phyloP scores from a whole-genome alignment of 2,888 invertebrate species.

The Nymphalis c-album region DNA sequence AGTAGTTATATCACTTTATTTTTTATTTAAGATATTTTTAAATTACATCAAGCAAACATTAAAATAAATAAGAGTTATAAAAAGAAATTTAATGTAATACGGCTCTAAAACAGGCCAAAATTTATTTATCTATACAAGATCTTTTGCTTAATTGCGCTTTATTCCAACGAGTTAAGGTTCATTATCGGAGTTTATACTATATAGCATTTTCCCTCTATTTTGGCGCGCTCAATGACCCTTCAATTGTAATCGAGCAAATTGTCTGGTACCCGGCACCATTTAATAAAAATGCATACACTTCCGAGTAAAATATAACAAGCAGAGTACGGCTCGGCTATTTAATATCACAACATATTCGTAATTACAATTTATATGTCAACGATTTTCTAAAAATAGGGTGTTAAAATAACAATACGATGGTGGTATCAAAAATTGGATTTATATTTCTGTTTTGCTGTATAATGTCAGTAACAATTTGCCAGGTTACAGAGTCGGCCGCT shows the following conservation, averaged over 20 bases:
- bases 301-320: background rate
- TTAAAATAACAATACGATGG: constrained; percentile 55
- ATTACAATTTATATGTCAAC: background rate
- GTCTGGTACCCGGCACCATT: constrained; percentile 11
- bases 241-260: constrained; percentile 13
- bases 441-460: constrained; percentile 76
- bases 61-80: no score
- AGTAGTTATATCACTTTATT: no score
- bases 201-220: constrained; percentile 2
- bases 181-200: background rate
- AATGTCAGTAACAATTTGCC: constrained; percentile 75
- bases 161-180: background rate
- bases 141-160: background rate
- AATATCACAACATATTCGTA: background rate
- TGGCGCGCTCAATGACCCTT: constrained; percentile 13
- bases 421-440: constrained; percentile 82
- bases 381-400: background rate
- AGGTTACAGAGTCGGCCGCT: constrained; percentile 76
- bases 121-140: background rate
- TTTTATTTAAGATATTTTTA: no score
- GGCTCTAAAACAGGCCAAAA: background rate
- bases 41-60: no score
- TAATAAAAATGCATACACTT: background rate
- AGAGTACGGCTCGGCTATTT: background rate
- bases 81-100: background rate